Evolutionary conservation across 35 echinoderm and acorn worm genomes (phyloP).

Genomic region (Apostichopus californicus): DNA sequence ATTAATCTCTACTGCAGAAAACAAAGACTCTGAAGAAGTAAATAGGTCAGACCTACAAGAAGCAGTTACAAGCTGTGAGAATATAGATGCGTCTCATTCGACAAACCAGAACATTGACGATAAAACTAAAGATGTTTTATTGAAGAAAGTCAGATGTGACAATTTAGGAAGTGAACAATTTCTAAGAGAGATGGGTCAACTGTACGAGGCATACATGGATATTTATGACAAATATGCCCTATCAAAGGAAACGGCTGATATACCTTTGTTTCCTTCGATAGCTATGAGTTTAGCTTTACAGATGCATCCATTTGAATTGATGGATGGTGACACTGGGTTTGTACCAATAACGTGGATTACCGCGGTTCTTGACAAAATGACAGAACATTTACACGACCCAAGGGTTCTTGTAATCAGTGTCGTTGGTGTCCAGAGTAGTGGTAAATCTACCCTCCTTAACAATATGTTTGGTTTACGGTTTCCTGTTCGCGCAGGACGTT

Average conservation of each 20-base stretch:
- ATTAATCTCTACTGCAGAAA: neutral
- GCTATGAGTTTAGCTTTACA: neutral
- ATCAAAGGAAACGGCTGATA: neutral
- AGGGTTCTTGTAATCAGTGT: constrained; percentile 7
- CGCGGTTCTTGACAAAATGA: neutral
- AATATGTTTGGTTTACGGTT: neutral
- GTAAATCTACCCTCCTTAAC: constrained; percentile 41
- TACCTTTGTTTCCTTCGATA: constrained; percentile 2
- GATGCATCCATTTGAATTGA: constrained; percentile 41
- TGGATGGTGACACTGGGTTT: constrained; percentile 39
- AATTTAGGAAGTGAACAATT: constrained; percentile 12
- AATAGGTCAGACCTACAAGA: too few relatives aligned
- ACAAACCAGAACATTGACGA: neutral
- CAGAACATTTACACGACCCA: neutral
- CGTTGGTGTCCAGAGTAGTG: constrained; percentile 39
- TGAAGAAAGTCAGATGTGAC: neutral
- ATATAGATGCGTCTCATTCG: neutral
- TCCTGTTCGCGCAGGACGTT: constrained; percentile 28
- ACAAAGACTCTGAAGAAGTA: neutral
- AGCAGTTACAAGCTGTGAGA: too few relatives aligned
- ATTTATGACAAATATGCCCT: neutral
- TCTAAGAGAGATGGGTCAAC: neutral
- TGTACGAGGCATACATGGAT: constrained; percentile 7
- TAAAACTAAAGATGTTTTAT: neutral
- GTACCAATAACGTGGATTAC: constrained; percentile 42